Conservation (phyloP, 2,797 vertebrate species). For the Rhinoraja longicauda region DNA sequence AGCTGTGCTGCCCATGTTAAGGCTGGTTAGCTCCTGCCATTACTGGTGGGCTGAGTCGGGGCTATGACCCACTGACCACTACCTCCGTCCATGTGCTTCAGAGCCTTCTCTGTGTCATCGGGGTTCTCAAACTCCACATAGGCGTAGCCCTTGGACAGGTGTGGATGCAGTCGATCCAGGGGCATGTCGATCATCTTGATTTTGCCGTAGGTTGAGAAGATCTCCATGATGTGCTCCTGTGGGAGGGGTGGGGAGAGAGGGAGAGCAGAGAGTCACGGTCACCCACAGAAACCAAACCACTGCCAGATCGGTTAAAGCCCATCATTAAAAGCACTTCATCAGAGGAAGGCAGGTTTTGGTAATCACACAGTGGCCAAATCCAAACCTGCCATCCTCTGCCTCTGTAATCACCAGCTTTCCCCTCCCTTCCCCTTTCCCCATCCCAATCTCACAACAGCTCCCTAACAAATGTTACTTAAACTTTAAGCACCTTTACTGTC, state of each 20-base stretch:
- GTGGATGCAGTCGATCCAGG: conserved; percentile 76
- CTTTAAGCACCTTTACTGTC: neutral
- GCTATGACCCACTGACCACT: neutral
- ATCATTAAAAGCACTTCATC: too few species aligned
- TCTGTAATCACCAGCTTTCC: neutral
- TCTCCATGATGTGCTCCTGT: conserved; percentile 80
- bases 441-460: neutral
- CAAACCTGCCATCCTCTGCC: neutral
- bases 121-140: conserved; percentile 85
- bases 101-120: conserved; percentile 81
- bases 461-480: neutral
- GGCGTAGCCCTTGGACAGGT: conserved; percentile 82
- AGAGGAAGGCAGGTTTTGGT: neutral
- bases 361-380: neutral
- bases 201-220: conserved; percentile 86
- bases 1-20: too few species aligned
- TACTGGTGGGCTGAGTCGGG: too few species aligned
- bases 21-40: too few species aligned
- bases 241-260: neutral
- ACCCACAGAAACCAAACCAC: neutral
- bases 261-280: neutral
- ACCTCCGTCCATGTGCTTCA: conserved; percentile 94
- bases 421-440: neutral
- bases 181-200: conserved; percentile 94
- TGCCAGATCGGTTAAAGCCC: too few species aligned